A percentile compares a stretch with the other conserved stretches of the same genome.
phyloP scores from a whole-genome alignment of 1,140 invertebrate species.

The Tenebrio molitor region DNA sequence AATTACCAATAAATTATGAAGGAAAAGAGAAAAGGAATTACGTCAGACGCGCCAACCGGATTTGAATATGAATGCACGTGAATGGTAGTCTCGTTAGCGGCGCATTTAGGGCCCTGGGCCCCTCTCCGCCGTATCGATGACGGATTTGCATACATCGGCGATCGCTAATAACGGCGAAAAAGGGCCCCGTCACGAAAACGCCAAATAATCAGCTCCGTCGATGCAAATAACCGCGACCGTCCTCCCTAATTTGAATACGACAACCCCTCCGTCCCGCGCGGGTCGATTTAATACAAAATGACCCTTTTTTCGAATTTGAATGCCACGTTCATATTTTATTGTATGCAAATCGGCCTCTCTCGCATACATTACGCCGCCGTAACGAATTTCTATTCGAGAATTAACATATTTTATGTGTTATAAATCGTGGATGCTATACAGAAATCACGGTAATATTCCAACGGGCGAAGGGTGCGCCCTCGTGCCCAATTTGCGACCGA shows the following conservation, averaged over 20 bases:
- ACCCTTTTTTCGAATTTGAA: constrained; percentile 51
- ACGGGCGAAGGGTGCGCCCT: constrained; percentile 23
- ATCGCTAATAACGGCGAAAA: background rate
- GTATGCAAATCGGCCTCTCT: constrained; percentile 50
- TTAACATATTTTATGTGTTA: constrained; percentile 54
- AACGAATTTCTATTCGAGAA: constrained; percentile 54
- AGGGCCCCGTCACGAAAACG: background rate
- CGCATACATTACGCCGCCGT: constrained; percentile 35
- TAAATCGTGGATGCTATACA: constrained; percentile 48
- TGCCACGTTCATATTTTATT: constrained; percentile 55
- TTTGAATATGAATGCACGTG: constrained; percentile 44
- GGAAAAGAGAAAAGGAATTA: constrained; percentile 21
- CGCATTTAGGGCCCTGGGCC: background rate
- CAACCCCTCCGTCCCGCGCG: background rate
- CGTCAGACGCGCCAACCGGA: constrained; percentile 4
- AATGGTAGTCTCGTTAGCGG: constrained; percentile 20
- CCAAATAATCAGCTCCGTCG: background rate
- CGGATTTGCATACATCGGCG: constrained; percentile 8
- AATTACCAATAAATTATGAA: constrained; percentile 30
- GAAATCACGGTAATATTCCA: constrained; percentile 30
- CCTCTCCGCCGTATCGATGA: constrained; percentile 7
- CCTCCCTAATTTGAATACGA: background rate
- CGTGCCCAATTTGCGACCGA: constrained; percentile 18
- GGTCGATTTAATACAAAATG: constrained; percentile 27
- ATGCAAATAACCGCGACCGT: constrained; percentile 13